A percentile compares a stretch with the other conserved stretches of the same genome.
Evolutionary conservation across 2,113 vertebrate genomes (phyloP).

Genomic region (Dissostichus mawsoni): DNA sequence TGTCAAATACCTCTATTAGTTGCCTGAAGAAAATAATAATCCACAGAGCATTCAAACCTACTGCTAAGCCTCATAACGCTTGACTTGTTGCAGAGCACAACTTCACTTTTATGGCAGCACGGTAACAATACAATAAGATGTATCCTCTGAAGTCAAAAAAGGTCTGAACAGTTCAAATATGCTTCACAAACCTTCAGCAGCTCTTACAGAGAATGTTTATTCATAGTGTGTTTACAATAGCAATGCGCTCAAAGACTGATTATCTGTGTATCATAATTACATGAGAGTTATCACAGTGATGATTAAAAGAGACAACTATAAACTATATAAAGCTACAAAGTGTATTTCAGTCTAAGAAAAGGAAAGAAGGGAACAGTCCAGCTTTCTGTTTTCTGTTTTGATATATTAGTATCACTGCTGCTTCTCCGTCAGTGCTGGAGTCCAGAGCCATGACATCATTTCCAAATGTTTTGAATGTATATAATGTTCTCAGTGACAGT

Average conservation of each 20-base stretch:
- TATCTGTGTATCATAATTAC: background rate
- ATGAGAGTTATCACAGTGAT: conserved; percentile 1
- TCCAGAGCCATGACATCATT: conserved; percentile 63
- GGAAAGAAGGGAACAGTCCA: conserved; percentile 15
- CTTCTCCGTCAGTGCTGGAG: conserved; percentile 49
- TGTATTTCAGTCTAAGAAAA: conserved; percentile 12
- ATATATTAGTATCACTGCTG: conserved; percentile 35
- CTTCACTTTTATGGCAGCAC: conserved; percentile 15
- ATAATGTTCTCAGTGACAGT: conserved; percentile 64
- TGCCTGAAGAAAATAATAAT: conserved; percentile 36
- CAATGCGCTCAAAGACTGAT: background rate
- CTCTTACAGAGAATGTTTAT: background rate
- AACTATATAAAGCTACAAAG: conserved; percentile 13
- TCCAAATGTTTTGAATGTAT: conserved; percentile 59
- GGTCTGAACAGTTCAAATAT: background rate
- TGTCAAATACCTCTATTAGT: background rate
- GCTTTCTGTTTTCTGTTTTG: conserved; percentile 38
- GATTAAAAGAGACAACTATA: conserved; percentile 42
- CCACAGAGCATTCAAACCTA: conserved; percentile 32
- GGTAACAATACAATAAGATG: background rate
- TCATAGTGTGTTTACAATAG: background rate
- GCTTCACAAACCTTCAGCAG: conserved; percentile 20
- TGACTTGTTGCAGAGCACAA: conserved; percentile 11
- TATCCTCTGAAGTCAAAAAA: conserved; percentile 9
- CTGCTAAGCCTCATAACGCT: conserved; percentile 12